A percentile compares a stretch with the other conserved stretches of the same genome.
phyloP scores from a whole-genome alignment of 2,888 invertebrate genomes.

The Acleris laterana region DNA sequence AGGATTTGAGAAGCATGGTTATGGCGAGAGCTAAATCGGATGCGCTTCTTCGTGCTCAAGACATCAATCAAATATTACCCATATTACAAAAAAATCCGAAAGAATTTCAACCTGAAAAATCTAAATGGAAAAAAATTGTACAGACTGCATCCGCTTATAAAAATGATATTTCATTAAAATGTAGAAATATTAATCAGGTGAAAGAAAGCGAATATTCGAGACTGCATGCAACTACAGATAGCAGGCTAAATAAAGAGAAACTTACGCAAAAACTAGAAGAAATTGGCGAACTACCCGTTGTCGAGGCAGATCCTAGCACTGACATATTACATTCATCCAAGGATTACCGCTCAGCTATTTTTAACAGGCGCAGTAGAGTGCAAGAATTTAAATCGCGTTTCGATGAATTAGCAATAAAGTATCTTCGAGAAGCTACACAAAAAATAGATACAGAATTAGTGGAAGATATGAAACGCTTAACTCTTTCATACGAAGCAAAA shows the following conservation, averaged over 20 bases:
- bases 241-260: conserved; percentile 50
- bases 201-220: conserved; percentile 27
- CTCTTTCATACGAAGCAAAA: not conserved
- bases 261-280: conserved; percentile 59
- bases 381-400: conserved; percentile 8
- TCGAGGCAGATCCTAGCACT: conserved; percentile 49
- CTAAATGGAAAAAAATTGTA: not conserved
- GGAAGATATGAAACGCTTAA: conserved; percentile 39
- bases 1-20: conserved; percentile 7
- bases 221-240: conserved; percentile 47
- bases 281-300: conserved; percentile 56
- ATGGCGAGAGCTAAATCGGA: not conserved
- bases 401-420: conserved; percentile 43
- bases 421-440: conserved; percentile 38
- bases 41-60: conserved; percentile 2
- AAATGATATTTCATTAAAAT: too few relatives aligned
- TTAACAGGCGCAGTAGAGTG: not conserved
- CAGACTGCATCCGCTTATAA: not conserved
- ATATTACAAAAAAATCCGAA: conserved; percentile 3
- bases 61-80: conserved; percentile 2
- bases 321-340: conserved; percentile 43
- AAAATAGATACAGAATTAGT: conserved; percentile 42
- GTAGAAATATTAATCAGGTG: too few relatives aligned
- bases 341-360: not conserved
- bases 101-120: not conserved